phyloP scores from a whole-genome alignment of 2,888 invertebrate genomes.

The Oligia latruncula region DNA sequence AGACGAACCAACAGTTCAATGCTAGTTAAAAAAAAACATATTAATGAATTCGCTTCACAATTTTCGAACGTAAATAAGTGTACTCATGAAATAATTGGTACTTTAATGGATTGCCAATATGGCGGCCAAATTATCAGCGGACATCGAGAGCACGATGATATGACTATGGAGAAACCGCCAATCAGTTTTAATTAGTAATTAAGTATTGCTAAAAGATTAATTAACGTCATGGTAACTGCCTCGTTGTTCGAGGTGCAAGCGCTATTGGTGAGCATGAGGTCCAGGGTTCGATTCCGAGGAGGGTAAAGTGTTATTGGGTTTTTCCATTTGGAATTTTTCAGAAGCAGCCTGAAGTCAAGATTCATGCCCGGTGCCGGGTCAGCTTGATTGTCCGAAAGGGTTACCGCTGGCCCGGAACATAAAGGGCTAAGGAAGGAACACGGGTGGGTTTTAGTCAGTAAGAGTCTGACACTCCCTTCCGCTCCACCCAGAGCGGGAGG shows the following conservation, averaged over 20 bases:
- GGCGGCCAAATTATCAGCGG: slow-evolving; percentile 34
- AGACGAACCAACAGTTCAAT: not conserved
- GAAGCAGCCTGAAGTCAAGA: too few relatives aligned
- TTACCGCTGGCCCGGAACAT: too few relatives aligned
- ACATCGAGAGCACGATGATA: slow-evolving; percentile 12
- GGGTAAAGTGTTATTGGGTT: too few relatives aligned
- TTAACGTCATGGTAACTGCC: not conserved
- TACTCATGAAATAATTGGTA: slow-evolving; percentile 72
- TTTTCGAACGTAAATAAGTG: slow-evolving; percentile 67
- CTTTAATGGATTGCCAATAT: slow-evolving; percentile 64
- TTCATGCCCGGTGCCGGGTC: too few relatives aligned
- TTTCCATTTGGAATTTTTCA: too few relatives aligned
- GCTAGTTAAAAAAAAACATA: slow-evolving; percentile 38
- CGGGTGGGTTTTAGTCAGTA: too few relatives aligned
- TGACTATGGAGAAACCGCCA: not conserved
- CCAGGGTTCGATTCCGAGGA: not conserved
- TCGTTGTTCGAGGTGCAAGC: not conserved
- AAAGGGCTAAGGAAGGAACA: too few relatives aligned
- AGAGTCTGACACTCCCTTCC: too few relatives aligned
- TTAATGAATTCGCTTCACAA: slow-evolving; percentile 46
- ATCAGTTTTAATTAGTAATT: slow-evolving; percentile 17
- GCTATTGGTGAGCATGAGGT: not conserved
- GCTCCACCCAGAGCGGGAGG: too few relatives aligned
- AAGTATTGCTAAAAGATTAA: slow-evolving; percentile 1
- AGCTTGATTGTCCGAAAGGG: too few relatives aligned